Percentiles rank a stretch among this genome's conserved stretches.
Conservation (phyloP, 1,140 invertebrate species). For the Drosophila insularis region DNA sequence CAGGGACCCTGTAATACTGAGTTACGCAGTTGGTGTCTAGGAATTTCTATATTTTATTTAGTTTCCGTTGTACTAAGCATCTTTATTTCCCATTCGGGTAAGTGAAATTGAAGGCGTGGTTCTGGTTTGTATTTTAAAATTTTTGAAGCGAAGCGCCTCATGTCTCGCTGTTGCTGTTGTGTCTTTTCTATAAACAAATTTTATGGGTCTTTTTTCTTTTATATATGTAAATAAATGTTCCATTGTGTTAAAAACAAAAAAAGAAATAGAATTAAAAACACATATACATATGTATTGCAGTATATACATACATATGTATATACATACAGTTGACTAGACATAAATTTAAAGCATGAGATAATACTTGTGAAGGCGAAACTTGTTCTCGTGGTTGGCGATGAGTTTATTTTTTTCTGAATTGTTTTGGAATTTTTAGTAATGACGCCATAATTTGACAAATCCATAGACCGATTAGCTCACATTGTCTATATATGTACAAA, state of each 20-base stretch:
- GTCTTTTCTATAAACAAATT: conserved; percentile 14
- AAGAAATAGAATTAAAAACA: not conserved
- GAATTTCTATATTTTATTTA: conserved; percentile 55
- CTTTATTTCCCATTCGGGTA: conserved; percentile 41
- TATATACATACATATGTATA: not conserved
- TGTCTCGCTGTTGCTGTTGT: not conserved
- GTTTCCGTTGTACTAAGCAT: conserved; percentile 20
- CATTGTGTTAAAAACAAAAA: conserved; percentile 26
- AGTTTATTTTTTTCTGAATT: not conserved
- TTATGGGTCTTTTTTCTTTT: not conserved
- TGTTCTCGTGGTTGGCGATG: conserved; percentile 14
- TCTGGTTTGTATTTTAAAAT: conserved; percentile 23
- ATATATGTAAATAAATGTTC: not conserved
- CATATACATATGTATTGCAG: conserved; percentile 21
- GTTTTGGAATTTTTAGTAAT: conserved; percentile 11
- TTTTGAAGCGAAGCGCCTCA: not conserved
- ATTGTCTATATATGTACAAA: not conserved
- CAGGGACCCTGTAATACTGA: conserved; percentile 54
- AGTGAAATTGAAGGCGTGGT: conserved; percentile 45
- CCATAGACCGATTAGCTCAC: not conserved
- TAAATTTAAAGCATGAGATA: conserved; percentile 22
- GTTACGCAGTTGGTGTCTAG: conserved; percentile 59
- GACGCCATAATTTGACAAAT: conserved; percentile 16
- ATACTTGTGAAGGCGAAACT: conserved; percentile 21
- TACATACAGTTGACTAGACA: conserved; percentile 1